Conservation (phyloP, 2,113 vertebrate genomes). For the Tiliqua scincoides region DNA sequence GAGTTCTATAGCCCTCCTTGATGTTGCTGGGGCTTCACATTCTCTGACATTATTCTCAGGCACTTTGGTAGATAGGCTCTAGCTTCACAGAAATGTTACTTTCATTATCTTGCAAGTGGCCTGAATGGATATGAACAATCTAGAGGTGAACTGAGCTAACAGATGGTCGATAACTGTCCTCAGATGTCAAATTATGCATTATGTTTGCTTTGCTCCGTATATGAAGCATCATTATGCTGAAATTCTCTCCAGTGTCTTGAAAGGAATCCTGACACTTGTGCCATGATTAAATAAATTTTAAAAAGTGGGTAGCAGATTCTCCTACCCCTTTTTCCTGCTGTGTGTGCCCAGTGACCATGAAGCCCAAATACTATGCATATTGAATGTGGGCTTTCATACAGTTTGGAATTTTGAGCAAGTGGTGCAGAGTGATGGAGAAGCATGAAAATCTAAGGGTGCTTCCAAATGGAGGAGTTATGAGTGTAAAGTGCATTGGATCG, state of each 20-base stretch:
- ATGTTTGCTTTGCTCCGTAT: neutral
- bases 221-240: neutral
- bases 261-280: neutral
- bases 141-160: conserved; percentile 3
- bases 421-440: neutral
- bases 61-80: neutral
- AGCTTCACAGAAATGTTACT: neutral
- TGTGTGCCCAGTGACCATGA: neutral
- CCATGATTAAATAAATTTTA: neutral
- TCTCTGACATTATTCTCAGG: neutral
- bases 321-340: conserved; percentile 8
- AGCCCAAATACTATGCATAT: neutral
- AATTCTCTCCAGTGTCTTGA: neutral
- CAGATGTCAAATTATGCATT: neutral
- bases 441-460: neutral
- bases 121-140: neutral
- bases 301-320: neutral
- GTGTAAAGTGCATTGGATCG: neutral
- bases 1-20: neutral
- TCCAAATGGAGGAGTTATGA: neutral
- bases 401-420: neutral
- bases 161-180: neutral
- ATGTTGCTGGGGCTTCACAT: neutral
- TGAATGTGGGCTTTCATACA: neutral
- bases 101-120: too few species aligned